phyloP scores from a whole-genome alignment of 2,888 invertebrate genomes.

The Anarsia innoxiella region DNA sequence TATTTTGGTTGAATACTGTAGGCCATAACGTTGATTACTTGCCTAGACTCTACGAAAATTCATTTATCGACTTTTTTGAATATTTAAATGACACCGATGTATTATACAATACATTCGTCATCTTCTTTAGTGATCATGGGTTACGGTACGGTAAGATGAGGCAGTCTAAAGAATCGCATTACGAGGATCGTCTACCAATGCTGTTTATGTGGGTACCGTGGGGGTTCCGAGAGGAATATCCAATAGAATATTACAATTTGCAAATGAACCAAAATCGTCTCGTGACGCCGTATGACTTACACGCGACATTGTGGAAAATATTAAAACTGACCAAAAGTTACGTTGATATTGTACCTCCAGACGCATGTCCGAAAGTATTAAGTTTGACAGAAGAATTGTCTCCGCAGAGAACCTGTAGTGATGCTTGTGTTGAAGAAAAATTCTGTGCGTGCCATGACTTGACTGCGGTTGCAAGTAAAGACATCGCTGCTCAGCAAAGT shows the following conservation, averaged over 20 bases:
- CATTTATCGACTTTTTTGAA: conserved; percentile 70
- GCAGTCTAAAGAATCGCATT: too few species aligned
- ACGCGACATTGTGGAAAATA: conserved; percentile 67
- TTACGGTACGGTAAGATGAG: too few species aligned
- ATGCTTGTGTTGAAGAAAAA: neutral
- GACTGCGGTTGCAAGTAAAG: neutral
- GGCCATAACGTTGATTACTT: conserved; percentile 81
- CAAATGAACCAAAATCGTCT: neutral
- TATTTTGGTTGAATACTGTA: conserved; percentile 85
- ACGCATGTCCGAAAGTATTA: conserved; percentile 77
- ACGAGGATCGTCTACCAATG: too few species aligned
- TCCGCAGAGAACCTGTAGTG: conserved; percentile 73
- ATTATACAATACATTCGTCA: too few species aligned
- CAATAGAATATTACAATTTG: too few species aligned
- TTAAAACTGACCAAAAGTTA: conserved; percentile 60
- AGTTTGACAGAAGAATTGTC: conserved; percentile 77
- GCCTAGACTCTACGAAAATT: conserved; percentile 78
- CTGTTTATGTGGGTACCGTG: too few species aligned
- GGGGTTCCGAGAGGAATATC: too few species aligned
- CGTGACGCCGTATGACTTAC: neutral
- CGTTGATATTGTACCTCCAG: conserved; percentile 37
- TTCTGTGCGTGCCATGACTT: neutral
- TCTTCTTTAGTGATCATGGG: too few species aligned
- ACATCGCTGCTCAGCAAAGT: neutral
- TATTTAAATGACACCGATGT: too few species aligned